Evolutionary conservation across 2,888 invertebrate genomes (phyloP).

Genomic region (Apamea sordens): DNA sequence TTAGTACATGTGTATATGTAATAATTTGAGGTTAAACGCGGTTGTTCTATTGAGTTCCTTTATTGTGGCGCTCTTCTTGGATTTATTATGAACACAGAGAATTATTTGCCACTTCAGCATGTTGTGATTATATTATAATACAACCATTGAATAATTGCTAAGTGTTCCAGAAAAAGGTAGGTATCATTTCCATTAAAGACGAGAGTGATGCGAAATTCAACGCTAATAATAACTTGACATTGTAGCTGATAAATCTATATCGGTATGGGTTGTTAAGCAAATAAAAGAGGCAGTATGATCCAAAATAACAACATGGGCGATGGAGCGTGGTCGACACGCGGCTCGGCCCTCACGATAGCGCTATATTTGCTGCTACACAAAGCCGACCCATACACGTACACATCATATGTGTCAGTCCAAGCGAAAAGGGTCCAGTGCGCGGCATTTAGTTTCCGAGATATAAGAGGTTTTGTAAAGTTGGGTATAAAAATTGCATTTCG

Average conservation of each 20-base stretch:
- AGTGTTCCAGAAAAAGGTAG: slow-evolving; percentile 21
- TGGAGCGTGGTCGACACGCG: slow-evolving; percentile 72
- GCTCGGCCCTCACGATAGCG: slow-evolving; percentile 67
- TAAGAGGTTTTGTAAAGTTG: no score
- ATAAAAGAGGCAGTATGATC: slow-evolving; percentile 70
- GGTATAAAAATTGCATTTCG: no score
- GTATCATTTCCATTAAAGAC: slow-evolving; percentile 1
- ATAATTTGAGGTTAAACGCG: slow-evolving; percentile 7
- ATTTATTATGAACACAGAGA: neutral
- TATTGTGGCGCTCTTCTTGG: slow-evolving; percentile 4
- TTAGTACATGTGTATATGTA: neutral
- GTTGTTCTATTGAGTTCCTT: neutral
- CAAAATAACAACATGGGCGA: slow-evolving; percentile 75
- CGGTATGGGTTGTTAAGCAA: slow-evolving; percentile 72
- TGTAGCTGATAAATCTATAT: slow-evolving; percentile 64
- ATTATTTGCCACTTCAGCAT: neutral
- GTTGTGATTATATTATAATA: neutral
- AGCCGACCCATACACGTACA: slow-evolving; percentile 50
- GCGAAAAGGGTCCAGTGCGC: no score
- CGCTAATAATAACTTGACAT: slow-evolving; percentile 55
- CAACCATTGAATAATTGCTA: slow-evolving; percentile 18
- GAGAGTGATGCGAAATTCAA: slow-evolving; percentile 15
- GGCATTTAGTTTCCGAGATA: no score
- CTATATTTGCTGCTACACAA: slow-evolving; percentile 67
- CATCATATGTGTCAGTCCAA: no score